Percentiles rank a stretch among this genome's conserved stretches.
These are phyloP conservation scores for Loris lydekkerianus DNA, from an alignment of 2,797 vertebrate species.

Conservation along the genomic window DNA sequence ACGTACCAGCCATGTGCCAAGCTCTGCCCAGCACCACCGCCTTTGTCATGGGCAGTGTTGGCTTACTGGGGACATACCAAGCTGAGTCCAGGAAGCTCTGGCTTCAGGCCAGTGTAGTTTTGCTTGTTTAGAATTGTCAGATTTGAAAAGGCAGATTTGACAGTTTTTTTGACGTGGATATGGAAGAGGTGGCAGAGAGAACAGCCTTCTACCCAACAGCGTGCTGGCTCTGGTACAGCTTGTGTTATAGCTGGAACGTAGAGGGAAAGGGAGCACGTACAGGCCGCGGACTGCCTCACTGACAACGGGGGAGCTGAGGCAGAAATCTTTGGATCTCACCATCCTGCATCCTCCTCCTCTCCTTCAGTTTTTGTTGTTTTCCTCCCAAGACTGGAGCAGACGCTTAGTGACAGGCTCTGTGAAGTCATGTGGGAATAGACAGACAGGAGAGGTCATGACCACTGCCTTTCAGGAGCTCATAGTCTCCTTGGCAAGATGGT, in stretches of 20 bases:
- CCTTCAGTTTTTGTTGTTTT: neutral
- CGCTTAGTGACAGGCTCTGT: neutral
- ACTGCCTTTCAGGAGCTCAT: neutral
- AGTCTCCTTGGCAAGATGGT: neutral
- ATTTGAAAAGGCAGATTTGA: neutral
- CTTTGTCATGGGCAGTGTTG: neutral
- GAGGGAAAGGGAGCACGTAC: fast-evolving
- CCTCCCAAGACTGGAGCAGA: neutral
- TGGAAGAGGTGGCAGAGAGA: neutral
- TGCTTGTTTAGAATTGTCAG: neutral
- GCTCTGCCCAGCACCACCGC: neutral
- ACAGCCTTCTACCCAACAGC: neutral
- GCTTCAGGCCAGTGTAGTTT: neutral
- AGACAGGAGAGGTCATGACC: neutral
- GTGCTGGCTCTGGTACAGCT: neutral
- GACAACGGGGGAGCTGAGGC: neutral
- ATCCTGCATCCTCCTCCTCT: neutral
- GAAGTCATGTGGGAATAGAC: fast-evolving
- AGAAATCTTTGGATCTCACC: fast-evolving
- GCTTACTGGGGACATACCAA: neutral
- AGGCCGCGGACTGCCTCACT: neutral
- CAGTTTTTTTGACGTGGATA: neutral
- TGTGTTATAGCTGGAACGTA: neutral
- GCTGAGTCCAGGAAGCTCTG: neutral
- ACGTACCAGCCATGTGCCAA: neutral